phyloP scores from a whole-genome alignment of 2,888 invertebrate genomes.

The Aplocera efformata region DNA sequence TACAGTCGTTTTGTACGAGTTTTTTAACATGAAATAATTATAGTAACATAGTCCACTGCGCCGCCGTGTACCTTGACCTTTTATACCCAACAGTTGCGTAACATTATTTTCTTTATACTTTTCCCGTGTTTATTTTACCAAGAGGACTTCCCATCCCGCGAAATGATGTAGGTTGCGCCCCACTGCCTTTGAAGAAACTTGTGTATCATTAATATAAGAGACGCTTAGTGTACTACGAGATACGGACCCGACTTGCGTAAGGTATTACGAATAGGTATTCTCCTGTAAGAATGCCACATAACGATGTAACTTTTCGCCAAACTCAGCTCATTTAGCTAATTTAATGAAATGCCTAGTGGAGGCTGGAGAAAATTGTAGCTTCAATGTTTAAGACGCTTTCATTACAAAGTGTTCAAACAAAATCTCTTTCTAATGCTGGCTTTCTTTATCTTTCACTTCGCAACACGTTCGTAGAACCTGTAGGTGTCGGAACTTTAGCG shows the following conservation, averaged over 20 bases:
- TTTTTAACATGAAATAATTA: too few species aligned
- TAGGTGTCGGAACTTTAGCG: constrained; percentile 1
- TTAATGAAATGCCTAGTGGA: constrained; percentile 17
- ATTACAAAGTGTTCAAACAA: constrained; percentile 2
- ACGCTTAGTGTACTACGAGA: constrained; percentile 16
- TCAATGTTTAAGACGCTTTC: constrained; percentile 9
- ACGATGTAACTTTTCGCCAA: constrained; percentile 24
- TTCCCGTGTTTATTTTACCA: constrained; percentile 1
- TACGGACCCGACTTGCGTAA: constrained; percentile 16
- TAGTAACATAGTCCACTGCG: too few species aligned
- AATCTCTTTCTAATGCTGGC: background rate
- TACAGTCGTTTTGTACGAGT: background rate
- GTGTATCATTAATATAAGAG: constrained; percentile 24
- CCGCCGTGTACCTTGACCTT: background rate
- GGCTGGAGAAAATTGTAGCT: constrained; percentile 13
- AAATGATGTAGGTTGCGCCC: constrained; percentile 9
- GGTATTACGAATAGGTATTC: constrained; percentile 24
- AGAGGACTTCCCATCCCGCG: background rate
- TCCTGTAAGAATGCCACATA: constrained; percentile 24
- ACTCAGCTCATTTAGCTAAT: constrained; percentile 23
- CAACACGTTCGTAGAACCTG: background rate
- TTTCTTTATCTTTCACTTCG: background rate
- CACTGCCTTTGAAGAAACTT: constrained; percentile 18
- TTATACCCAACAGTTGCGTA: background rate
- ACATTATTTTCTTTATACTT: background rate